These are phyloP conservation scores for Netelia virgata DNA, from an alignment of 2,888 invertebrate genomes.

Conservation along the genomic window DNA sequence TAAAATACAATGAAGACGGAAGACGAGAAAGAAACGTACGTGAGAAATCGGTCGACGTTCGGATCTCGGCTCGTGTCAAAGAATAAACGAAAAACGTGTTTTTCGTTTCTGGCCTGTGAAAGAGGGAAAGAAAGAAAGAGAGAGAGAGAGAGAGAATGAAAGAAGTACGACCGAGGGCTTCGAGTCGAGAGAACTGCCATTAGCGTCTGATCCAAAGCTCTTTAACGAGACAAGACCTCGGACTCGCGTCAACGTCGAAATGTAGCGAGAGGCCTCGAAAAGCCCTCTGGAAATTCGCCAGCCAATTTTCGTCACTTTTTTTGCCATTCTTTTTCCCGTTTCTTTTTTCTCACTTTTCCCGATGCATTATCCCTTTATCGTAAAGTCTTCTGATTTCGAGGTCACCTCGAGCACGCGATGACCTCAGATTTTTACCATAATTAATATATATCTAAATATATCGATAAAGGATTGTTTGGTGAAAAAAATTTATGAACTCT, in stretches of 20 bases:
- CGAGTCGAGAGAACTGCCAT: slow-evolving; percentile 11
- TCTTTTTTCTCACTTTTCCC: background rate
- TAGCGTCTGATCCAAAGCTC: slow-evolving; percentile 34
- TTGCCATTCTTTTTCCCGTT: background rate
- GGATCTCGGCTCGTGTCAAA: background rate
- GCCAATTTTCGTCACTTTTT: slow-evolving; percentile 19
- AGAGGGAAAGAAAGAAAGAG: slow-evolving; percentile 3
- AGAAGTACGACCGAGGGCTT: slow-evolving; percentile 3
- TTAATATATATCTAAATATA: slow-evolving; percentile 7
- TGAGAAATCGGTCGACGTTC: slow-evolving; percentile 13
- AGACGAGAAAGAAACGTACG: background rate
- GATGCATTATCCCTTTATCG: background rate
- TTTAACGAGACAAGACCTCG: slow-evolving; percentile 34
- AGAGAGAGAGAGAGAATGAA: slow-evolving; percentile 5
- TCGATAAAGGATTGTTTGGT: background rate
- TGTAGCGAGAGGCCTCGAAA: slow-evolving; percentile 9
- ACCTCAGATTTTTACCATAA: slow-evolving; percentile 1
- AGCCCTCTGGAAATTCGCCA: slow-evolving; percentile 49
- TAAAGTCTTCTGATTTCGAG: slow-evolving; percentile 19
- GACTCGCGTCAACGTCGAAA: slow-evolving; percentile 28
- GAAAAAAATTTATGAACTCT: background rate
- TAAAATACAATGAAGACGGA: background rate
- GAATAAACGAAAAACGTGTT: slow-evolving; percentile 11
- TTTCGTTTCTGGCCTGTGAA: slow-evolving; percentile 10
- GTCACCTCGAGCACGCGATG: slow-evolving; percentile 25